Evolutionary conservation across 2,888 invertebrate species (phyloP).

Genomic region (Dilophus febrilis): DNA sequence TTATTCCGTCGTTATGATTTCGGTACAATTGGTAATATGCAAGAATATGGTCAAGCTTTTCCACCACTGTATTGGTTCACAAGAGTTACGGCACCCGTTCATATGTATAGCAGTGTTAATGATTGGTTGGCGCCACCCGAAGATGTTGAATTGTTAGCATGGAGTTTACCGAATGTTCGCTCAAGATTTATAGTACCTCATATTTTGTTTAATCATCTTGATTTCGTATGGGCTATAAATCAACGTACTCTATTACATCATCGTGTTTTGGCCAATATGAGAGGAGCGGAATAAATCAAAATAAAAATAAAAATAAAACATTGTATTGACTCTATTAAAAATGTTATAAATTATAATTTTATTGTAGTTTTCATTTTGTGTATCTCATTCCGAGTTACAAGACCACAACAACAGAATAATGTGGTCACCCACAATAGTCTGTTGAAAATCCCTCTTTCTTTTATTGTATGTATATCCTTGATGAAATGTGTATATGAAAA

Average conservation of each 20-base stretch:
- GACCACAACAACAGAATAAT: too few relatives aligned
- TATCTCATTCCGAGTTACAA: too few relatives aligned
- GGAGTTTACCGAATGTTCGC: slow-evolving; percentile 13
- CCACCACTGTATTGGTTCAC: slow-evolving; percentile 31
- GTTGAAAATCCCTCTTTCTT: too few relatives aligned
- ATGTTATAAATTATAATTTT: too few relatives aligned
- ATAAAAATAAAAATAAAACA: too few relatives aligned
- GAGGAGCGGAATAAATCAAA: neutral
- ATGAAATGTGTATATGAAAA: too few relatives aligned
- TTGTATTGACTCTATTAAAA: too few relatives aligned
- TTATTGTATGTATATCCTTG: too few relatives aligned
- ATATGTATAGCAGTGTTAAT: slow-evolving; percentile 31
- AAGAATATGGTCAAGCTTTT: slow-evolving; percentile 21
- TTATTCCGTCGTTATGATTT: slow-evolving; percentile 16
- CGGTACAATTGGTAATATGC: slow-evolving; percentile 19
- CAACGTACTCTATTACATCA: slow-evolving; percentile 23
- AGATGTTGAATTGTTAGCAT: slow-evolving; percentile 33
- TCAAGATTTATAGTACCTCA: slow-evolving; percentile 31
- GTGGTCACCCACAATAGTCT: too few relatives aligned
- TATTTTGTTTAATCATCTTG: slow-evolving; percentile 29
- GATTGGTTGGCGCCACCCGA: slow-evolving; percentile 39
- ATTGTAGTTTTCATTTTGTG: too few relatives aligned
- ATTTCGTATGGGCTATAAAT: slow-evolving; percentile 30
- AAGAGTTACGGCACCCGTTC: slow-evolving; percentile 29
- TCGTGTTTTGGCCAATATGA: neutral